Evolutionary conservation across 2,113 vertebrate genomes (phyloP), one percentile per base, ranked within the genome.

Genomic region (Anhinga anhinga): DNA sequence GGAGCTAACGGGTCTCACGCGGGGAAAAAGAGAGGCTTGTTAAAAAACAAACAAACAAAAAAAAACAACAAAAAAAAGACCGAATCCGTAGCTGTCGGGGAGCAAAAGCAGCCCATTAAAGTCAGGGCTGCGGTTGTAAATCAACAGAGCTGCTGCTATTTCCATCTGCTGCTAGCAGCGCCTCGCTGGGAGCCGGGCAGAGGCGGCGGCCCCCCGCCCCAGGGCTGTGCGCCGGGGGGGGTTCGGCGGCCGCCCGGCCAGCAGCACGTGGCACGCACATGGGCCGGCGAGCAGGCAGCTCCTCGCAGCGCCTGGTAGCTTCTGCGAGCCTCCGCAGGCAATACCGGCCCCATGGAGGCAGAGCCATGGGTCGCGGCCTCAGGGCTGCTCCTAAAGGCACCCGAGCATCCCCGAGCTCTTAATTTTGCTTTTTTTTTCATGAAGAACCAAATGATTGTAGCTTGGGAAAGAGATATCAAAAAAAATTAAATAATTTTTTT

Each of bases 111-210:
- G 69, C 47, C 67, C 69, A 5, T 84, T 90, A 92, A 86, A 93
- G 81, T 49, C 90, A 55, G 80, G 72, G 78, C 50, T 93, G 92
- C 8, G 91, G 94, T 20, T 78, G 79, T 86, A 63, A 90, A 88
- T 83, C 95, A 95, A 95, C 86, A 94, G 83, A 88, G 71, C 76
- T 15, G 82, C 90, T 92, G 92, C 93, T 97, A 93, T 95, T 88
- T 91, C 86, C 93, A 94, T 81, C 70, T 27, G 69, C 34, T 6
- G 26, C 34, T 23, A 14, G 44, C 63, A 38, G 49, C 5, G 14
- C 27, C 78, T 12, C 15, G 53, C 62, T 26, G 78, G 88, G 93
- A 87, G 34, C 5, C 20, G 85, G 78, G 59, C 14, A 11, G 36
- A 49, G 42, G 58, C 9, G 3, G 74, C 7, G 1, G 13, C 19